These are phyloP conservation scores for Scaptomyza hsui DNA, from an alignment of 1,140 invertebrate genomes.

Conservation along the genomic window DNA sequence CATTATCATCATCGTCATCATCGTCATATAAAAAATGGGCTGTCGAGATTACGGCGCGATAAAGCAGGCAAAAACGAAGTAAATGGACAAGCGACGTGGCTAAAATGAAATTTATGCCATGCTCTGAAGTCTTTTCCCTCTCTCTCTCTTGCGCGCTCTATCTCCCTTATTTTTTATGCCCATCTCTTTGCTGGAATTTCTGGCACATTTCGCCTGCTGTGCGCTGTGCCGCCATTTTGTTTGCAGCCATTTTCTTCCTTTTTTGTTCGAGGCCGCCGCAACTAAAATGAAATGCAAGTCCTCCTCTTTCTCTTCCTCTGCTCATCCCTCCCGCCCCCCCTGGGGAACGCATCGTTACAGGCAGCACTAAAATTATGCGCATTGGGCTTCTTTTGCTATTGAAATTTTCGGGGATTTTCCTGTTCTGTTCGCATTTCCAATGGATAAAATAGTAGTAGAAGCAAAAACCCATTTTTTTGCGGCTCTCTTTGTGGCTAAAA, in stretches of 20 bases:
- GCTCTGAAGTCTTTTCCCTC: slow-evolving; percentile 3
- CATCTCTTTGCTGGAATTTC: slow-evolving; percentile 11
- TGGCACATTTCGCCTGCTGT: slow-evolving; percentile 53
- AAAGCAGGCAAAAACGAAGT: slow-evolving; percentile 48
- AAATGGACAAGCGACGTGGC: slow-evolving; percentile 46
- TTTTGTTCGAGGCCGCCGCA: slow-evolving; percentile 23
- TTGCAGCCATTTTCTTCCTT: slow-evolving; percentile 27
- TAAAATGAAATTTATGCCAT: slow-evolving; percentile 53
- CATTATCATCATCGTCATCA: slow-evolving; percentile 48
- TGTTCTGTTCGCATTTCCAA: slow-evolving; percentile 45
- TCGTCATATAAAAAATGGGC: slow-evolving; percentile 40
- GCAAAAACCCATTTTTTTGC: slow-evolving; percentile 33
- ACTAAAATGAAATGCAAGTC: slow-evolving; percentile 64
- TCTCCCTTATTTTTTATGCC: not conserved
- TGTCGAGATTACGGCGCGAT: slow-evolving; percentile 69
- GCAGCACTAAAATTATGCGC: slow-evolving; percentile 61
- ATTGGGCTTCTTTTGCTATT: slow-evolving; percentile 65
- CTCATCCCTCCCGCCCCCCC: not conserved
- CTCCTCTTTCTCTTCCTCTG: slow-evolving; percentile 25
- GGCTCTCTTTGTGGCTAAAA: slow-evolving; percentile 45
- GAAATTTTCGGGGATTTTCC: slow-evolving; percentile 58
- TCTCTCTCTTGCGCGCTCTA: not conserved
- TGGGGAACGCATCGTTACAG: slow-evolving; percentile 3
- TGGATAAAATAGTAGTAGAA: slow-evolving; percentile 16
- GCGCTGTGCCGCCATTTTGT: slow-evolving; percentile 72